Base-by-base conservation (phyloP, 1,140 invertebrate genomes). In the Cydia pomonella region DNA sequence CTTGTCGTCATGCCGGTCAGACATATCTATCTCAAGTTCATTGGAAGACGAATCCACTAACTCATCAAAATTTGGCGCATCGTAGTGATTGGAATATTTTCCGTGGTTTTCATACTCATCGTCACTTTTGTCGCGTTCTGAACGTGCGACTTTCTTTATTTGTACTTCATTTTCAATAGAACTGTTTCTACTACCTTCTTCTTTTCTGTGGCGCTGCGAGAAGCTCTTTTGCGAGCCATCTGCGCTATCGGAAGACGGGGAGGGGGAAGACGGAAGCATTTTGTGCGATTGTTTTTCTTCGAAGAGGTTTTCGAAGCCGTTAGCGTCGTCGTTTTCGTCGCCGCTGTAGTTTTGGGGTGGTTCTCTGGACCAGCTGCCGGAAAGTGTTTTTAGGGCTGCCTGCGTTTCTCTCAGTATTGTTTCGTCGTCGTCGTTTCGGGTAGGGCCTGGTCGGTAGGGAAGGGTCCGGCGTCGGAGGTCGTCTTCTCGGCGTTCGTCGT, bases 401-500 rank as follows among this genome's bases (percentile, higher is more conserved):
- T 98, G 97, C 1, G 97, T 97, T 89, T 98, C 97, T 63, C 96
- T 93, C 74, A 98, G 97, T 7, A 97, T 92, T 1, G 95, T 96
- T 87, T 97, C 96, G 79, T 97, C 96, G 79, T 95, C 91, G 53
- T 92, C 92, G 50, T 87, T 82, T 13, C 87, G 82, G 10, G 86
- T 75, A 13, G 84, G 82, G 10, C 83, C 84, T 9, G 88, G 82
- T 62, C 88, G 75, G 64, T 84, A 82, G 3, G 87, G 85, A 10
- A 90, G 77, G 6, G 80, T 77, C 27, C 90, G 80, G 47, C 89
- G 83, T 16, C 90, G 80, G 21, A 79, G 64, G 16, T 91, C 88
- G 4, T 87, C 83, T 3, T 92, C 90, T 38, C 83, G 82, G 69
- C 89, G 80, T 44, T 93, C 91, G 38, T 93, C 91, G 59, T 91